These are phyloP conservation scores for Octonoba sinensis DNA, from an alignment of 2,888 invertebrate genomes.

Conservation along the genomic window DNA sequence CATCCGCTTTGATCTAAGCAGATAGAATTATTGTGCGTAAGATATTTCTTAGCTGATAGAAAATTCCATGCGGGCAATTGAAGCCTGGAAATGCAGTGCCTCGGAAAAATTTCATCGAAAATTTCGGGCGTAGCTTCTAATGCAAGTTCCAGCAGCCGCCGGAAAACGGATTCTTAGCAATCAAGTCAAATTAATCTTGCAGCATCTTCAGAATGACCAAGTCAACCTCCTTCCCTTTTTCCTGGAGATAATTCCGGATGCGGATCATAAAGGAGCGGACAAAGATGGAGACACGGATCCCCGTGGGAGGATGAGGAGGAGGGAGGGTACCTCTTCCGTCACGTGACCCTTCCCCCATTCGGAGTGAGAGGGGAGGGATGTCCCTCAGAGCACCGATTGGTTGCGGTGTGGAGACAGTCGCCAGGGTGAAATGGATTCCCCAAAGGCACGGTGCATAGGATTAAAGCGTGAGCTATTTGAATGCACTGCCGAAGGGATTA, in stretches of 20 bases:
- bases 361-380: constrained; percentile 19
- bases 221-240: neutral
- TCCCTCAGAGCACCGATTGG: constrained; percentile 46
- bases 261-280: constrained; percentile 9
- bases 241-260: neutral
- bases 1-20: no score
- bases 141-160: no score
- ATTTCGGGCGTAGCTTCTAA: no score
- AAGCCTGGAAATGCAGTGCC: no score
- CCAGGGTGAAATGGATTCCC: constrained; percentile 45
- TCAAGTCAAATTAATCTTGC: no score
- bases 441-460: constrained; percentile 44
- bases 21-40: no score
- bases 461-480: constrained; percentile 49
- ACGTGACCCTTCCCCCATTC: constrained; percentile 42
- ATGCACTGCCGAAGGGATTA: constrained; percentile 48
- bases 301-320: constrained; percentile 37
- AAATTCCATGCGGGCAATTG: no score
- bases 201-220: no score
- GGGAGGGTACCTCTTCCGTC: constrained; percentile 17
- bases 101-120: no score
- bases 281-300: constrained; percentile 34
- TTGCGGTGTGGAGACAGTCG: constrained; percentile 47
- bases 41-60: no score
- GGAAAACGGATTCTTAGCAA: no score